Base-by-base conservation (phyloP, 2,797 vertebrate genomes). In the Columba guinea region DNA sequence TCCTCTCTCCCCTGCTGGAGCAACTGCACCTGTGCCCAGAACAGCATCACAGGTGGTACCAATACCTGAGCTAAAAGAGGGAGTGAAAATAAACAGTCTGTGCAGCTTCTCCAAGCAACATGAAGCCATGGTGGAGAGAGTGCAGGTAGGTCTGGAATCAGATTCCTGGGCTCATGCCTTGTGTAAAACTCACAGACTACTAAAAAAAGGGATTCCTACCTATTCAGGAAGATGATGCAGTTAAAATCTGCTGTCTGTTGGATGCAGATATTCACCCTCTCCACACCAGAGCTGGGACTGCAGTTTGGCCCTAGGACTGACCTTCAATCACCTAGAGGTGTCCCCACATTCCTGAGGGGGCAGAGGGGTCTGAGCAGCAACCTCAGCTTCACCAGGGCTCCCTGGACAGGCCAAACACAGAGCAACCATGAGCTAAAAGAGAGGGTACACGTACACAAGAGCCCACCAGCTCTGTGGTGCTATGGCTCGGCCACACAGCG, bases 361-460 rank as follows among this genome's bases (percentile, higher is more conserved):
- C 63, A 67, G 7, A 11, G 24, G 39, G 18, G 49, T 52, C 18
- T 2, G 0, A 71, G 6, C 10, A 23, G 9, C 32, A 52, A 44
- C 4, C 30, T 46, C 7, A 18, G 49, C 15, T 90, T 70, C 11
- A 37, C 24, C 44, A 48, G 26, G 49, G 44, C 28, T 63, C 49
- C 58, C 59, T 10, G 13, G 22, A 58, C 26, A 41, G 8, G 10
- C 48, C 3, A 7, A 81, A 37, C 11, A 30, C 23, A 82, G 41
- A 83, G 21, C 24, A 48, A 58, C 21, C 7, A 2, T 1, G 11
- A 91, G 52, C 17, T 49, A 5, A 81, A 86, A 59, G 9, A 69
- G n/a, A 2, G 7, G n/a, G 58, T 6, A 26, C 1, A 7, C 0
- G 2, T 56, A 58, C 0, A 0, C 1, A 2, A 2, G 48, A 84